phyloP scores from a whole-genome alignment of 2,113 vertebrate genomes.

The Verasper variegatus region DNA sequence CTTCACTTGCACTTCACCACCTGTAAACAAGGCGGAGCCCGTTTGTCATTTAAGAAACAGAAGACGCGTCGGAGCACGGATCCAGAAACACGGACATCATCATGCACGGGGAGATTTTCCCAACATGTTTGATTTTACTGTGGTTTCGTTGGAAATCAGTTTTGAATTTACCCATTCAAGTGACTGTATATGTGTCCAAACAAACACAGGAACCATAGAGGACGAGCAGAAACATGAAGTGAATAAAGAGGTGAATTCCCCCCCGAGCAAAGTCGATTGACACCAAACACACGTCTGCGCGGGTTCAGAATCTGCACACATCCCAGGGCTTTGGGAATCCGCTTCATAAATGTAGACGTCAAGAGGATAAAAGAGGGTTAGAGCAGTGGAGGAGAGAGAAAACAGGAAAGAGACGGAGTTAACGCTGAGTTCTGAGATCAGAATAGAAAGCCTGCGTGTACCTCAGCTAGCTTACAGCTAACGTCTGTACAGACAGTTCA shows the following conservation, averaged over 20 bases:
- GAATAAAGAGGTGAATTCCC: not conserved
- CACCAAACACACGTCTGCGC: not conserved
- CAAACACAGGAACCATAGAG: not conserved
- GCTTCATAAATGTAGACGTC: not conserved
- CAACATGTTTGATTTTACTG: not conserved
- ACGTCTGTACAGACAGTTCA: not conserved
- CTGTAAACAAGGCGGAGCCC: not conserved
- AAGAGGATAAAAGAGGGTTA: not conserved
- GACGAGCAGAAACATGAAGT: not conserved
- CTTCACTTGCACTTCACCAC: not conserved
- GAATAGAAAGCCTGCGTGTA: too few relatives aligned
- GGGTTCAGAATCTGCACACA: too few relatives aligned
- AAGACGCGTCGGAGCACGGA: not conserved
- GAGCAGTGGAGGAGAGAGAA: not conserved
- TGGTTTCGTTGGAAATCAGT: not conserved
- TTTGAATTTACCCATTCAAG: not conserved
- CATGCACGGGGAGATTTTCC: not conserved
- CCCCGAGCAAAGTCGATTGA: not conserved
- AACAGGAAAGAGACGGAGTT: not conserved
- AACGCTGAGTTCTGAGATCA: not conserved
- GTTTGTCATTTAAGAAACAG: not conserved
- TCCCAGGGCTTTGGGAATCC: not conserved
- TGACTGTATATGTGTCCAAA: not conserved
- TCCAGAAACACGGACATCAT: not conserved
- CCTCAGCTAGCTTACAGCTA: not conserved